Percentiles rank a stretch among this genome's conserved stretches.
phyloP scores from a whole-genome alignment of 2,888 invertebrate species.

The Eueremaeus valkanovi region DNA sequence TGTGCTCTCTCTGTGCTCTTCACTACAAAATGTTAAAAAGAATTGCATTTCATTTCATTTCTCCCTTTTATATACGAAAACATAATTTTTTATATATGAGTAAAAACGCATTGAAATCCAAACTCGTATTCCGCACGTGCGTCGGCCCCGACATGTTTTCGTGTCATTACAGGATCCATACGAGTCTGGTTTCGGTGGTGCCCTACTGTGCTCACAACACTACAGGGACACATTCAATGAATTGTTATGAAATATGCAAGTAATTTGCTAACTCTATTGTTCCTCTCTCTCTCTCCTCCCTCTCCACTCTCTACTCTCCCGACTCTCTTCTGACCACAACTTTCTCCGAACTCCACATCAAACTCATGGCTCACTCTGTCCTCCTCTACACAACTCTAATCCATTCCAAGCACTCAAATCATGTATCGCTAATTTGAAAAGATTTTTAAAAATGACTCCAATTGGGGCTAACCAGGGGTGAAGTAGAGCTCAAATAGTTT shows the following conservation, averaged over 20 bases:
- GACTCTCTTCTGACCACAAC: conserved; percentile 12
- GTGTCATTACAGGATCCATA: background rate
- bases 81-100: conserved; percentile 27
- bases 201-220: conserved; percentile 20
- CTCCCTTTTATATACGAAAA: conserved; percentile 24
- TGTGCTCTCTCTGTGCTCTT: background rate
- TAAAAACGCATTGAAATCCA: conserved; percentile 12
- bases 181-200: conserved; percentile 3
- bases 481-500: too few species aligned
- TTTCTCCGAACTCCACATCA: conserved; percentile 10
- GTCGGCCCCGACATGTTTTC: conserved; percentile 29
- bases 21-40: background rate
- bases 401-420: background rate
- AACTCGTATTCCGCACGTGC: conserved; percentile 36
- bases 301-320: too few species aligned
- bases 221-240: conserved; percentile 33
- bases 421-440: conserved; percentile 19
- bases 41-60: conserved; percentile 27
- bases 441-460: conserved; percentile 6
- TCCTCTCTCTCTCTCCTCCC: conserved; percentile 31
- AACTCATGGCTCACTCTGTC: too few species aligned
- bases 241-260: conserved; percentile 33
- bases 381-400: background rate
- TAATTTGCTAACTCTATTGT: conserved; percentile 36
- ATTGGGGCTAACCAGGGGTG: too few species aligned